A percentile compares a stretch with the other conserved stretches of the same genome.
Conservation (phyloP, 2,888 invertebrate genomes). For the Boloria euphrosyne region DNA sequence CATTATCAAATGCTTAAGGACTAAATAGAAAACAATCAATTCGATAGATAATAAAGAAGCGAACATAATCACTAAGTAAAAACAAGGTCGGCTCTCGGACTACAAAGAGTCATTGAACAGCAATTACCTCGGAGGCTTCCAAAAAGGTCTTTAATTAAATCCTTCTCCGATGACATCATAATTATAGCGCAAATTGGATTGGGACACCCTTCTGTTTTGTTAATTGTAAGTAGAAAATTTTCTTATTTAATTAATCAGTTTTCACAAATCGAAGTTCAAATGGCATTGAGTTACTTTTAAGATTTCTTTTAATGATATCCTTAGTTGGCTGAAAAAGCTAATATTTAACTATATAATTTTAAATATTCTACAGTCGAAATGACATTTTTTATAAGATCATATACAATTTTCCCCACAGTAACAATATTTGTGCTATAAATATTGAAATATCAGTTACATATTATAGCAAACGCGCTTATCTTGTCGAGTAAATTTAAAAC, state of each 20-base stretch:
- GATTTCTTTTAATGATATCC: neutral
- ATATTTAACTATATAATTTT: neutral
- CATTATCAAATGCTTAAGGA: slow-evolving; percentile 1
- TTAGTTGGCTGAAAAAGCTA: slow-evolving; percentile 3
- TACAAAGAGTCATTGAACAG: slow-evolving; percentile 80
- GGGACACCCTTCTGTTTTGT: slow-evolving; percentile 74
- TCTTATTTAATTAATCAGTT: slow-evolving; percentile 66
- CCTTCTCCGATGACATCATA: slow-evolving; percentile 82
- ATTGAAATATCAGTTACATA: slow-evolving; percentile 8
- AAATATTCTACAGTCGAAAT: no score
- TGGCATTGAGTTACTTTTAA: slow-evolving; percentile 15
- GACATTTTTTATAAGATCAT: no score
- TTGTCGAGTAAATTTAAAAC: slow-evolving; percentile 19
- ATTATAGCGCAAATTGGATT: slow-evolving; percentile 78
- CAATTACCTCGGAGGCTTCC: slow-evolving; percentile 78
- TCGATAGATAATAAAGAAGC: slow-evolving; percentile 43
- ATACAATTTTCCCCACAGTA: neutral
- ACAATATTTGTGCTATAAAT: neutral
- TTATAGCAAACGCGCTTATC: slow-evolving; percentile 2
- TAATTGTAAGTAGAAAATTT: slow-evolving; percentile 73
- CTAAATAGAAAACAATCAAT: slow-evolving; percentile 26
- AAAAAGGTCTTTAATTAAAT: slow-evolving; percentile 80
- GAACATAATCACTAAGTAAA: slow-evolving; percentile 70
- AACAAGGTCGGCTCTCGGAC: slow-evolving; percentile 65
- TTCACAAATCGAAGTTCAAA: slow-evolving; percentile 40